Percentiles rank a stretch among this genome's conserved stretches.
Evolutionary conservation across 2,113 vertebrate genomes (phyloP).

Genomic region (Cebus imitator): DNA sequence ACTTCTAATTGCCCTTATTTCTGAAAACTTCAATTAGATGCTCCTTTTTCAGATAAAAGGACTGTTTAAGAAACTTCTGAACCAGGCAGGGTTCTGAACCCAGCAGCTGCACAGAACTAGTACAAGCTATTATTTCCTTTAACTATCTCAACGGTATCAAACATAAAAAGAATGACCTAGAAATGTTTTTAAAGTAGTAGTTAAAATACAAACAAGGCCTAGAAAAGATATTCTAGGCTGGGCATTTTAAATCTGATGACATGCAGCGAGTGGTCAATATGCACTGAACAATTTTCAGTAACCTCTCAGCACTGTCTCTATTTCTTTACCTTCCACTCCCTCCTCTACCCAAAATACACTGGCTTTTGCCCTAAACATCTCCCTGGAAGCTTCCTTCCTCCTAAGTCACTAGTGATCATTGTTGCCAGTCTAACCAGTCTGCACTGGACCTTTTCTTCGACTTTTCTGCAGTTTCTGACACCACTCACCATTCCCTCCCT

Average conservation of each 20-base stretch:
- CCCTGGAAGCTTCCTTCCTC: neutral
- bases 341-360: neutral
- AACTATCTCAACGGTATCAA: neutral
- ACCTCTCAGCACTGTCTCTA: neutral
- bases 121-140: slow-evolving; percentile 26
- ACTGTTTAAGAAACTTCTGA: slow-evolving; percentile 9
- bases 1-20: neutral
- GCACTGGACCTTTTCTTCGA: neutral
- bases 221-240: neutral
- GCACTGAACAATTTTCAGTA: neutral
- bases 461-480: neutral
- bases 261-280: neutral
- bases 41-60: neutral
- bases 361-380: neutral
- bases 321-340: neutral
- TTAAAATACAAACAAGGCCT: neutral
- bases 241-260: neutral
- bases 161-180: neutral
- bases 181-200: neutral
- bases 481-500: neutral
- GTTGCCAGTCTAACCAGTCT: neutral
- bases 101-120: neutral
- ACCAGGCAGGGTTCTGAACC: neutral
- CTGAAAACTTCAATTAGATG: neutral
- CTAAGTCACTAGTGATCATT: neutral